These are phyloP conservation scores for Campoletis raptor DNA, from an alignment of 2,888 invertebrate species.

Conservation along the genomic window DNA sequence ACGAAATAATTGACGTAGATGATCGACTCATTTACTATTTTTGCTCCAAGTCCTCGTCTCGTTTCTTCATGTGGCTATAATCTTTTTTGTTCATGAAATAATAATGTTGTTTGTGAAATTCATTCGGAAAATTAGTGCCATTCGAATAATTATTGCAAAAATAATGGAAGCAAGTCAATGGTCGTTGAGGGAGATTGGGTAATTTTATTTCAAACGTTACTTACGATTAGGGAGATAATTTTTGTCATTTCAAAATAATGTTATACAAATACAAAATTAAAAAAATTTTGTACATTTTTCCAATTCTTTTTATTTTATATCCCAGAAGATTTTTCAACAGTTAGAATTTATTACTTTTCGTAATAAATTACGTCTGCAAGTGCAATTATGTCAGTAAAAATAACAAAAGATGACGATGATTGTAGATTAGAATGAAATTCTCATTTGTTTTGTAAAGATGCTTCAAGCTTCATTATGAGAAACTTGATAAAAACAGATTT, in stretches of 20 bases:
- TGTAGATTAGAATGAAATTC: background rate
- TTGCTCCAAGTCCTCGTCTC: background rate
- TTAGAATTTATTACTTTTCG: background rate
- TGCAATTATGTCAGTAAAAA: conserved; percentile 8
- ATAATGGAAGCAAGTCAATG: background rate
- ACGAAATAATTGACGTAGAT: background rate
- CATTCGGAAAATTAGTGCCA: background rate
- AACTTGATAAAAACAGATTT: conserved; percentile 11
- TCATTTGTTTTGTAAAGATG: conserved; percentile 1
- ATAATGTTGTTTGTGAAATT: background rate
- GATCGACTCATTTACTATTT: background rate
- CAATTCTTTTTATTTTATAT: background rate
- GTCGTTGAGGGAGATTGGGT: background rate
- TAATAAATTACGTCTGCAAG: background rate
- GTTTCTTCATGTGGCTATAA: background rate
- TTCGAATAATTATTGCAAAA: background rate
- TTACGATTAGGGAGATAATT: too few relatives aligned
- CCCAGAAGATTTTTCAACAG: background rate
- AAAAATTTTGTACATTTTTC: background rate
- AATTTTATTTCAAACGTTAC: too few relatives aligned
- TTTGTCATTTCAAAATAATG: background rate
- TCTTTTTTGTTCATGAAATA: background rate
- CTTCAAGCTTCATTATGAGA: conserved; percentile 7
- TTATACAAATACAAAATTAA: background rate
- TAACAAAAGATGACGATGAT: background rate